Evolutionary conservation across 2,888 invertebrate species (phyloP), one percentile per base, ranked within the genome.

Genomic region (Ptilodon capucinus): DNA sequence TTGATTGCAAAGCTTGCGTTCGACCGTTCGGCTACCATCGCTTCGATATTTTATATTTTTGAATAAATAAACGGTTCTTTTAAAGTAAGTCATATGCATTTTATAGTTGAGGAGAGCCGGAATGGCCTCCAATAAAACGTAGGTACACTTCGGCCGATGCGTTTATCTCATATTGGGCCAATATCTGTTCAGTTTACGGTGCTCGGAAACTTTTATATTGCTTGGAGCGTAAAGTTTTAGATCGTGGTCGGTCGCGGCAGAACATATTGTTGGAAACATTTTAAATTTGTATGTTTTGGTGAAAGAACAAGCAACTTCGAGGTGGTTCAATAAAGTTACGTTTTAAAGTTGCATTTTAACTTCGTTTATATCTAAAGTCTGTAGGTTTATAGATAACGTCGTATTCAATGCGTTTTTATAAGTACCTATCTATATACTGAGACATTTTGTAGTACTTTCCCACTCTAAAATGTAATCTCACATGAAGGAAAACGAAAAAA

Each of bases 141-240:
- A 40, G 52, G 35, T 51, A 48, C 25, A 40, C 47, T 44, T 42
- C 18, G 49, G 52, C 44, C 42, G 39, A 28, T 49, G 65, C 62
- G 42, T 60, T 65, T 63, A 58, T 59, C 46, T 54, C 54, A 51
- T 61, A 64, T 53, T 52, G 44, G 46, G 46, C 46, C 57, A 60
- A 65, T 66, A 65, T 63, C 50, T 50, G 32, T 63, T 42, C 44
- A 54, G 53, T 57, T 48, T 57, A 51, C 46, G 25, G 42, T 50
- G 49, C 38, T 50, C 51, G 25, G 42, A 57, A 65, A 66, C 64
- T 65, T 65, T 66, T 59, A 66, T 66, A 66, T 65, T 66, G 64
- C 60, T 32, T n/a, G 5, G 23, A 35, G 40, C 53, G 50, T 54
- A 54, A 60, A 63, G 51, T 65, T 66, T 50, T 11, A 38, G 44